Percentiles rank a stretch among this genome's conserved stretches.
phyloP scores from a whole-genome alignment of 2,888 invertebrate genomes.

The Amorpha juglandis region DNA sequence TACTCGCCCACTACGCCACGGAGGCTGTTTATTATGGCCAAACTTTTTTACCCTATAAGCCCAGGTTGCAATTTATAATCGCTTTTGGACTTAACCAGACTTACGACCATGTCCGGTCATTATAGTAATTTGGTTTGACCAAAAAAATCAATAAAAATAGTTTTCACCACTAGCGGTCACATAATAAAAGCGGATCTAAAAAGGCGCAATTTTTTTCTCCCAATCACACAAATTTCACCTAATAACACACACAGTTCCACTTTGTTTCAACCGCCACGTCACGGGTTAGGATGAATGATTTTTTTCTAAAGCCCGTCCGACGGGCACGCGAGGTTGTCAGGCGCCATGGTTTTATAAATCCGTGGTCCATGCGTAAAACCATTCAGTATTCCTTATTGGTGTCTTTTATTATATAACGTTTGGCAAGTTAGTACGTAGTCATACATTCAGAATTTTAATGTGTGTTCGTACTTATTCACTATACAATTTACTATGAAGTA shows the following conservation, averaged over 20 bases:
- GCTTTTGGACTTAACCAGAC: too few relatives aligned
- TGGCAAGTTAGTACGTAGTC: too few relatives aligned
- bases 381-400: not conserved
- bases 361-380: not conserved
- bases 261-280: conserved; percentile 44
- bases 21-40: too few relatives aligned
- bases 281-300: conserved; percentile 69
- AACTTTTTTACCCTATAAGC: too few relatives aligned
- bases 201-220: conserved; percentile 17
- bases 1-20: too few relatives aligned
- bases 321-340: conserved; percentile 66
- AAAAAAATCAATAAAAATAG: not conserved
- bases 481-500: too few relatives aligned
- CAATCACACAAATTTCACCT: conserved; percentile 25
- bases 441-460: too few relatives aligned
- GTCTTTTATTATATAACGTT: not conserved
- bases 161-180: conserved; percentile 31
- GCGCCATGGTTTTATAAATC: conserved; percentile 54
- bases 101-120: not conserved
- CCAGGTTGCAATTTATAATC: too few relatives aligned
- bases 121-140: not conserved
- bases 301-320: conserved; percentile 67
- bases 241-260: conserved; percentile 29
- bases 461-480: too few relatives aligned
- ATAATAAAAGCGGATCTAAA: conserved; percentile 27